Conservation (phyloP, 2,113 vertebrate genomes). For the Semnornis frantzii region DNA sequence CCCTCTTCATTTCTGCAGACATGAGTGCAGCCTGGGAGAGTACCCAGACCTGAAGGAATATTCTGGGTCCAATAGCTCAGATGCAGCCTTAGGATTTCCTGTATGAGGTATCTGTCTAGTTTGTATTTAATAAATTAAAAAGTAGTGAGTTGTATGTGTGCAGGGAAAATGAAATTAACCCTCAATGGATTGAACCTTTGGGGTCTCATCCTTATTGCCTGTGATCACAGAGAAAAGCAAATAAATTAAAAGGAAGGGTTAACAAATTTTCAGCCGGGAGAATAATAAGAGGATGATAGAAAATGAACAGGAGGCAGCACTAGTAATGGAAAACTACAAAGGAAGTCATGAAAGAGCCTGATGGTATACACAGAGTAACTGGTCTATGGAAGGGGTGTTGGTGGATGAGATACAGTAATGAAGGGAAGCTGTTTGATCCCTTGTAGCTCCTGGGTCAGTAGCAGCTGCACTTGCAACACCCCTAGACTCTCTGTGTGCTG, state of each 20-base stretch:
- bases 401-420: neutral
- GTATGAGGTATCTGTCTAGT: neutral
- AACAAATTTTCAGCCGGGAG: neutral
- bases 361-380: neutral
- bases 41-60: neutral
- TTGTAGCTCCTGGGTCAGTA: slow-evolving; percentile 42
- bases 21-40: neutral
- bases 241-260: neutral
- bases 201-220: neutral
- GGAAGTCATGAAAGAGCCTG: neutral
- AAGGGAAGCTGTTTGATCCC: slow-evolving; percentile 26
- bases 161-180: neutral
- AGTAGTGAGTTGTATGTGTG: neutral
- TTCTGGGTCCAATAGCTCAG: neutral
- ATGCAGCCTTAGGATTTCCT: neutral
- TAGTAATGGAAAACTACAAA: neutral
- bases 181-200: neutral
- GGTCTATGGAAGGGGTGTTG: neutral
- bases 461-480: slow-evolving; percentile 39
- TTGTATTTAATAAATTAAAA: neutral
- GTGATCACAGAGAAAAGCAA: neutral
- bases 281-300: neutral
- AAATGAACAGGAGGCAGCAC: neutral
- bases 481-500: neutral
- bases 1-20: neutral